Conservation (phyloP, 2,797 vertebrate species). For the Manis pentadactyla region DNA sequence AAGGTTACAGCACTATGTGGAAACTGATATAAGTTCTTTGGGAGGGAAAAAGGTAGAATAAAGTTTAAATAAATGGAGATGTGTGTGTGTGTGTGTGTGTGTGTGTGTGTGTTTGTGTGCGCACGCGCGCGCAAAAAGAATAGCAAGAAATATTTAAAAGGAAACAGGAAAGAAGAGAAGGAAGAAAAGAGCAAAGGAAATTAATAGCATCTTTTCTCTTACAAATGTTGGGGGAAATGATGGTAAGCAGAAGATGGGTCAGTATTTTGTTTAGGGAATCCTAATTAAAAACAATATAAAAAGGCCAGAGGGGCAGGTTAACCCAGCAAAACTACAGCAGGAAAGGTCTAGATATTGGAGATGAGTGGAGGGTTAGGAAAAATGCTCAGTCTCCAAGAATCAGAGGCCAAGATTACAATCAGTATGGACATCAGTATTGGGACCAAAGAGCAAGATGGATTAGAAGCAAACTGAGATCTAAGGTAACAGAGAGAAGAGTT, state of each 20-base stretch:
- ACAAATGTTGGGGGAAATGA: background rate
- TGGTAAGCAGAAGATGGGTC: background rate
- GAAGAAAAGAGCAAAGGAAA: background rate
- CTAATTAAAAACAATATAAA: slow-evolving; percentile 25
- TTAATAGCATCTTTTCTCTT: background rate
- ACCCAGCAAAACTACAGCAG: background rate
- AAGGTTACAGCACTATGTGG: background rate
- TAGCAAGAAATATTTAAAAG: background rate
- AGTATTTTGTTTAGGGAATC: background rate
- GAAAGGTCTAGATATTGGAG: background rate
- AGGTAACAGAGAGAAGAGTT: background rate
- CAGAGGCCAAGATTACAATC: background rate
- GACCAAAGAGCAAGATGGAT: background rate
- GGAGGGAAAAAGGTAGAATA: background rate
- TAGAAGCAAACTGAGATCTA: background rate
- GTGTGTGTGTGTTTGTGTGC: background rate
- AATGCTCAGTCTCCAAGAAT: background rate
- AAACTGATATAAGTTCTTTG: background rate
- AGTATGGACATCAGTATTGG: background rate
- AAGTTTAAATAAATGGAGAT: slow-evolving; percentile 19
- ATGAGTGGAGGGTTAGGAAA: background rate
- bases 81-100: background rate
- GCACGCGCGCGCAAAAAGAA: background rate
- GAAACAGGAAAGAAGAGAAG: background rate
- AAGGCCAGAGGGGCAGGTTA: background rate